Conservation (phyloP, 2,113 vertebrate species). For the Ctenodactylus gundi region DNA sequence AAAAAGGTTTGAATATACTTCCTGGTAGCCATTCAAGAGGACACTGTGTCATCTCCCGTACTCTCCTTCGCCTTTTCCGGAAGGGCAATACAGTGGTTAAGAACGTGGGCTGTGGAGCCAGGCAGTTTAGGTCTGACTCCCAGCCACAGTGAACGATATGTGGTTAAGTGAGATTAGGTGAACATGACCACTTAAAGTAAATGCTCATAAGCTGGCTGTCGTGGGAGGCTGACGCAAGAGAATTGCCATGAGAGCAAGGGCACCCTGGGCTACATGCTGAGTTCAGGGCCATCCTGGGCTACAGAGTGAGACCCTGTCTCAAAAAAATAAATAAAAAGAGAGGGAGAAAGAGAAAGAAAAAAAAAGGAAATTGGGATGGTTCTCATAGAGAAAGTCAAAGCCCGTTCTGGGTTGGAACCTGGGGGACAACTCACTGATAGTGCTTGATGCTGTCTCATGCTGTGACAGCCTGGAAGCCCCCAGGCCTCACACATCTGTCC, state of each 20-base stretch:
- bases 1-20: no score
- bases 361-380: neutral
- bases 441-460: neutral
- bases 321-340: no score
- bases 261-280: no score
- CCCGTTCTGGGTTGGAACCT: neutral
- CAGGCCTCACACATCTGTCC: neutral
- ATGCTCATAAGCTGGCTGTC: no score
- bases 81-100: neutral
- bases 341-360: neutral
- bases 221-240: no score
- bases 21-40: neutral
- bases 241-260: no score
- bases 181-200: neutral
- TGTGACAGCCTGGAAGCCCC: neutral
- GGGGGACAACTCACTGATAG: no score
- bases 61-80: neutral
- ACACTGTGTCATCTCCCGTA: accelerated
- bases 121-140: neutral
- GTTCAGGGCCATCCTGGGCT: no score
- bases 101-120: neutral
- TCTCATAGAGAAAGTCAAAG: neutral
- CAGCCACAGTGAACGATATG: neutral
- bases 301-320: no score
- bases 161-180: neutral